Percentiles rank a stretch among this genome's conserved stretches.
Conservation (phyloP, 2,113 vertebrate species). For the Mesoclemmys tuberculata region DNA sequence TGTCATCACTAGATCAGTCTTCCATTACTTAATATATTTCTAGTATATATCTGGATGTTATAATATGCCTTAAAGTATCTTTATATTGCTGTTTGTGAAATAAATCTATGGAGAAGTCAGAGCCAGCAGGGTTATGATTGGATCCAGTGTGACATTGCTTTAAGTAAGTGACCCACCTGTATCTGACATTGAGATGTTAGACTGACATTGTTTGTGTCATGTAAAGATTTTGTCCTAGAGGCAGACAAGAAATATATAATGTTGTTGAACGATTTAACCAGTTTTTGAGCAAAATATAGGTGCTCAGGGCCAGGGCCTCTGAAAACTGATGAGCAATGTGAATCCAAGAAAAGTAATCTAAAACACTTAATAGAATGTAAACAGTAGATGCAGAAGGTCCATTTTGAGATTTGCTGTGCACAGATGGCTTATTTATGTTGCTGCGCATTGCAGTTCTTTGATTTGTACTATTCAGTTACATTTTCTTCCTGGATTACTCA, state of each 20-base stretch:
- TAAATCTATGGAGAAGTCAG: neutral
- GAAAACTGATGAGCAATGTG: neutral
- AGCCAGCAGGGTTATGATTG: neutral
- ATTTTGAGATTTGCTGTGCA: constrained; percentile 10
- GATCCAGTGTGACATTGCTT: neutral
- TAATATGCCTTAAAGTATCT: neutral
- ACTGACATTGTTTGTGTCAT: neutral
- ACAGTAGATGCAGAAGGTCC: neutral
- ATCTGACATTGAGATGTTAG: neutral
- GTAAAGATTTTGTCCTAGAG: neutral
- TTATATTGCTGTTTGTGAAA: neutral
- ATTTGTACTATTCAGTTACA: constrained; percentile 1
- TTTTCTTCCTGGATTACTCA: constrained; percentile 14
- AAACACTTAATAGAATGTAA: neutral
- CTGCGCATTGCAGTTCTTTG: neutral
- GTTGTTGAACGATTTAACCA: neutral
- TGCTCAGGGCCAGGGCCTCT: neutral
- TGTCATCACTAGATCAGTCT: neutral
- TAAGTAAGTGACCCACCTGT: neutral
- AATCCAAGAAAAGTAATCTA: neutral
- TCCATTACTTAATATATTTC: neutral
- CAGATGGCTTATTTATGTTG: constrained; percentile 35
- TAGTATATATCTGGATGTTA: neutral
- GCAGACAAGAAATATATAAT: neutral
- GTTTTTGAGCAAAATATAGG: neutral